Base-by-base conservation (phyloP, 2,797 vertebrate species). In the Urophycis tenuis region DNA sequence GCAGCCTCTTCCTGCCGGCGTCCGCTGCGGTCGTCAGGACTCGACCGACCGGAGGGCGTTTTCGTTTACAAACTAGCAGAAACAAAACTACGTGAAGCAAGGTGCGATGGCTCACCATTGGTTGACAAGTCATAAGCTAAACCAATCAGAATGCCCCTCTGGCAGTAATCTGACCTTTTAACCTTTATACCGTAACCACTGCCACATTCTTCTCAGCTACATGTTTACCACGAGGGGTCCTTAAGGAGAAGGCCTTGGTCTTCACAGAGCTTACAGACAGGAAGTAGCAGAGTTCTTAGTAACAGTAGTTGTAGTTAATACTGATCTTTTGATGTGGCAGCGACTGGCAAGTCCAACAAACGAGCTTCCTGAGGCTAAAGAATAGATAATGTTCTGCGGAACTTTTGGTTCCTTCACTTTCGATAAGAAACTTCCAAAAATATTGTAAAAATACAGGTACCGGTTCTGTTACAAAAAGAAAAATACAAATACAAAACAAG, bases 401-500 rank as follows among this genome's bases (percentile, higher is more conserved):
- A 25, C 45, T 88, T 88, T 84, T 67, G 78, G 78, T 87, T 85
- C 72, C 89, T 85, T 88, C 87, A 87, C 88, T 92, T 91, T 93
- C 90, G 92, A 90, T 87, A 31, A 33, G 14, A 29, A 36, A 41
- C n/a, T 29, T 41, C 39, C 25, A 73, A 11, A 36, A n/a, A n/a
- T n/a, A n/a, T n/a, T n/a, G 15, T n/a, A 84, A 75, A 90, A 92
- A 93, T 91, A 92, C 91, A 89, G 84, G 92, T 94, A 92, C 92
- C n/a, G n/a, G n/a, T n/a, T n/a, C 93, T 94, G 93, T 88, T 90
- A 82, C 86, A 88, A 88, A 89, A 89, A 7, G 80, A 85, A 89
- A 85, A 89, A 89, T 84, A 64, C 72, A 88, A 84, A 86, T 87
- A 71, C 0, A 70, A 81, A 70, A 41, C 10, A 67, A 77, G 30